Conservation (phyloP, 1,140 invertebrate species). For the Ooceraea biroi region DNA sequence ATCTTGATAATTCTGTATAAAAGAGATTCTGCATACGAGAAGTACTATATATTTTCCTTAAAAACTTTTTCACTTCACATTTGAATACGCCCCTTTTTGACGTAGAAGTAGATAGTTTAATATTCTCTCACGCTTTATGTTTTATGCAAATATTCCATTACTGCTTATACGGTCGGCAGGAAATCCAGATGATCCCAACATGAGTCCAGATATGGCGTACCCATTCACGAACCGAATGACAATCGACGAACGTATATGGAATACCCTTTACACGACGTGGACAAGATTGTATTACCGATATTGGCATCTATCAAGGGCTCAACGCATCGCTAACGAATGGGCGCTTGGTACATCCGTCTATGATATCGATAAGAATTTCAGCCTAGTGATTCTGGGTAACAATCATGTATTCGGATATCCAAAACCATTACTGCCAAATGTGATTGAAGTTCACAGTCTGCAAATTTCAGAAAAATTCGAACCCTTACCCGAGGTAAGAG, state of each 20-base stretch:
- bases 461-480: constrained; percentile 80
- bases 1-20: background rate
- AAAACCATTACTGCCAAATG: constrained; percentile 84
- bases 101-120: background rate
- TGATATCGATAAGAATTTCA: constrained; percentile 81
- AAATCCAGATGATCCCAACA: constrained; percentile 81
- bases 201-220: constrained; percentile 83
- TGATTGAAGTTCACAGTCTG: constrained; percentile 87
- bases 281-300: constrained; percentile 81
- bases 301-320: constrained; percentile 77
- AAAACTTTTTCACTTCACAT: background rate
- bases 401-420: constrained; percentile 83
- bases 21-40: background rate
- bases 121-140: background rate
- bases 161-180: constrained; percentile 64
- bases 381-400: constrained; percentile 82
- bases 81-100: background rate
- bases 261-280: constrained; percentile 79
- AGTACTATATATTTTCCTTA: background rate
- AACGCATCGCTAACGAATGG: constrained; percentile 77
- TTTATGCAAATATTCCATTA: constrained; percentile 8
- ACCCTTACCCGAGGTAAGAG: constrained; percentile 69
- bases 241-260: constrained; percentile 75
- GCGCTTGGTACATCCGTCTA: constrained; percentile 71
- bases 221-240: constrained; percentile 80